These are phyloP conservation scores for Hippopotamyrus pictus DNA, from an alignment of 2,797 vertebrate genomes.

Conservation along the genomic window DNA sequence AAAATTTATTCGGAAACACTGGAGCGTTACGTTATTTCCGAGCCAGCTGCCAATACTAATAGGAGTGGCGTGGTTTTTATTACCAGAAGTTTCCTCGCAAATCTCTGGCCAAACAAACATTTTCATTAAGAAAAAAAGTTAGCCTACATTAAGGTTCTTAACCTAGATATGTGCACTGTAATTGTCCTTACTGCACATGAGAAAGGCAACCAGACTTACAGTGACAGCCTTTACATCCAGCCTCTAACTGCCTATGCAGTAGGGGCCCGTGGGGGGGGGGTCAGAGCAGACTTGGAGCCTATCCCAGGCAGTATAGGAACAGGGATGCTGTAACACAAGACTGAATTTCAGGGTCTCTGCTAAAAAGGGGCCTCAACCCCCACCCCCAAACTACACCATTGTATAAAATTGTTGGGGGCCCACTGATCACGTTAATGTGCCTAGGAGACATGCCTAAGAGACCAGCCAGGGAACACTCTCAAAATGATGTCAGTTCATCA, in stretches of 20 bases:
- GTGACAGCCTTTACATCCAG: not conserved
- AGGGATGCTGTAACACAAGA: not conserved
- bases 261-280: not conserved
- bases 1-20: not conserved
- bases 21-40: slow-evolving; percentile 43
- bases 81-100: slow-evolving; percentile 21
- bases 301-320: not conserved
- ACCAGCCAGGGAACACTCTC: not conserved
- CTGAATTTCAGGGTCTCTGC: not conserved
- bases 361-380: not conserved
- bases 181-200: not conserved
- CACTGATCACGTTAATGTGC: not conserved
- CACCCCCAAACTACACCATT: not conserved
- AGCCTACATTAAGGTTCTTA: not conserved
- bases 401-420: not conserved
- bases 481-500: not conserved
- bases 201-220: not conserved
- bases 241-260: not conserved
- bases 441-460: not conserved
- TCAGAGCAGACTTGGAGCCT: not conserved
- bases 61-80: slow-evolving; percentile 20
- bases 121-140: slow-evolving; percentile 22
- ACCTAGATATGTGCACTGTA: not conserved
- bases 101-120: slow-evolving; percentile 18
- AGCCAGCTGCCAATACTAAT: slow-evolving; percentile 34